These are phyloP conservation scores for Megatriorchis doriae DNA, from an alignment of 2,113 vertebrate species.

Conservation along the genomic window DNA sequence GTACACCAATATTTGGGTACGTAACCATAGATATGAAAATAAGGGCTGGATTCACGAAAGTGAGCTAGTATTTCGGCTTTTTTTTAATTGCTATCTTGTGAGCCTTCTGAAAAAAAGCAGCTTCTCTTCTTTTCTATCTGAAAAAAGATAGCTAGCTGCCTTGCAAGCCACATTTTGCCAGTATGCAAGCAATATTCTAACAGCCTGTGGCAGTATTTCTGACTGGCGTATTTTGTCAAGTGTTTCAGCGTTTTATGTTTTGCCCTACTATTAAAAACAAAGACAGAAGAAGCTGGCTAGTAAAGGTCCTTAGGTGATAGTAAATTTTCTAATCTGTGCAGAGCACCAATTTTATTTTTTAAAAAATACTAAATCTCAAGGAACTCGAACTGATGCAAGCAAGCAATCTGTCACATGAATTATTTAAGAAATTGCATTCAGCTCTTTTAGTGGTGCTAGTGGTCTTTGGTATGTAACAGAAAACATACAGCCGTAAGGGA, in stretches of 20 bases:
- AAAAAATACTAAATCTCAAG: background rate
- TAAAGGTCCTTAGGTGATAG: background rate
- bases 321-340: background rate
- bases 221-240: background rate
- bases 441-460: background rate
- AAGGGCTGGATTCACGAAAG: background rate
- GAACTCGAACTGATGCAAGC: background rate
- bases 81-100: background rate
- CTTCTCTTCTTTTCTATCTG: background rate
- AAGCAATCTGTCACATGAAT: background rate
- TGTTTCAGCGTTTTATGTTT: background rate
- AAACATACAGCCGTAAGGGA: background rate
- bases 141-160: background rate
- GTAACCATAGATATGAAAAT: background rate
- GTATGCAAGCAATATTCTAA: background rate
- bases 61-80: background rate
- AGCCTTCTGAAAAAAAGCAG: background rate
- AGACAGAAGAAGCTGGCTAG: background rate
- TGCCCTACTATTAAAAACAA: background rate
- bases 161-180: background rate
- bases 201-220: background rate
- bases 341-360: background rate
- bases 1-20: background rate
- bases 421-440: background rate
- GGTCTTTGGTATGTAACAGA: background rate